Evolutionary conservation across 2,888 invertebrate genomes (phyloP), one percentile per base, ranked within the genome.

Genomic region (Mesorhabditis sp.): DNA sequence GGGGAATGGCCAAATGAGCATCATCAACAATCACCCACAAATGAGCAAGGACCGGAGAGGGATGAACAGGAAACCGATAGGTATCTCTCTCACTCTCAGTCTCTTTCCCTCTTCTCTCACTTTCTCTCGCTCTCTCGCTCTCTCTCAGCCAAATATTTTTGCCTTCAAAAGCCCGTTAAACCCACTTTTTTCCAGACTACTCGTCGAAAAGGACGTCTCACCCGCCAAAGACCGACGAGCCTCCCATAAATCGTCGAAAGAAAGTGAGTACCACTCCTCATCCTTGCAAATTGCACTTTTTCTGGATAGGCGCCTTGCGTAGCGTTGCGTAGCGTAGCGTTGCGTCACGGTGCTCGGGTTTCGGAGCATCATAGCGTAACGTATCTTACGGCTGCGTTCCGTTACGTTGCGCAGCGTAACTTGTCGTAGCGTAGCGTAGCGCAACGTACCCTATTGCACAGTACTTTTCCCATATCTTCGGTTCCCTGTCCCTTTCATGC

Each of bases 161-260:
- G 58, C 58, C n/a, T 50, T 50, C 58, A 50, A 50, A 50, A 50
- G 58, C n/a, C 58, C 10, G n/a, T 50, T 50, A 50, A 50, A 50
- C 7, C 7, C n/a, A 10, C 58, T 50, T n/a, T 13, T 13, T 50
- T 50, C n/a, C 58, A 50, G 58, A 13, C 69, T 50, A 41, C 70
- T 62, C 58, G 75, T 70, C 44, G 74, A 69, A 62, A 64, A 68
- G 66, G 58, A 65, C 65, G 58, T 66, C 63, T 43, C 66, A 65
- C 42, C 67, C 67, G 68, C 62, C 67, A 43, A 61, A 62, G 67
- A 68, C 61, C 63, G 67, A 7, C 92, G 43, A 10, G 70, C 73
- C 7, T 92, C 92, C 89, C 93, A 92, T 87, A 91, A 91, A 84
- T 90, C 92, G 87, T 92, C 92, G 87, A 93, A 93, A 90, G 93